Evolutionary conservation across 2,797 vertebrate species (phyloP).

Genomic region (Enteromius thamalakanensis): DNA sequence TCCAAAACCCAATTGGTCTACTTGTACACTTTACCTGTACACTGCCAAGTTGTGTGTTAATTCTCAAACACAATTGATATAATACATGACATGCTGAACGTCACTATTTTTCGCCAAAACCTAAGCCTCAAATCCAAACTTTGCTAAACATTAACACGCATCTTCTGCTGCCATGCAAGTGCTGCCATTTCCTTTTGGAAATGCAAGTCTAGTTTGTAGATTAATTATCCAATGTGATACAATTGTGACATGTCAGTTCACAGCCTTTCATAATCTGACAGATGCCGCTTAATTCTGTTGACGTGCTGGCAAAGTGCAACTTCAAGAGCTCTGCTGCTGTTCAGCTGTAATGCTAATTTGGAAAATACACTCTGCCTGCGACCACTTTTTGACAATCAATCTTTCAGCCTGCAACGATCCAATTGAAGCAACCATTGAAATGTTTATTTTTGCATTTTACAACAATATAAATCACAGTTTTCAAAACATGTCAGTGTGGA

Average conservation of each 20-base stretch:
- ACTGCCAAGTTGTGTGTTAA: not conserved
- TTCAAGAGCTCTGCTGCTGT: not conserved
- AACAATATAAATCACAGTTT: not conserved
- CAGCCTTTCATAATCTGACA: slow-evolving; percentile 31
- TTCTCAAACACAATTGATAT: not conserved
- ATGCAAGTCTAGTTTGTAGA: slow-evolving; percentile 5
- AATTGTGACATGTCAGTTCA: slow-evolving; percentile 30
- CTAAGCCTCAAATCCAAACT: not conserved
- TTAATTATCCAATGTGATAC: slow-evolving; percentile 28
- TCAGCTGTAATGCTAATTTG: not conserved
- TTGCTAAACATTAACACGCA: not conserved
- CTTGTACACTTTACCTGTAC: not conserved
- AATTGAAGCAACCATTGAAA: not conserved
- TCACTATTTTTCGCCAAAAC: not conserved
- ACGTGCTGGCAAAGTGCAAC: slow-evolving; percentile 1
- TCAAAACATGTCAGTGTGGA: not conserved
- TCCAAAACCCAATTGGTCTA: not conserved
- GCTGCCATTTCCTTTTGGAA: not conserved
- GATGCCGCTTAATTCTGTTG: slow-evolving; percentile 31
- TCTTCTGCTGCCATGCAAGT: not conserved
- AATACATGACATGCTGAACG: not conserved
- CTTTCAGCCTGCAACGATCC: not conserved
- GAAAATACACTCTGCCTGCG: not conserved
- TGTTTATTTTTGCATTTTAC: too few relatives aligned
- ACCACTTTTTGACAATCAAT: not conserved